These are phyloP conservation scores for Alligator mississippiensis DNA, from an alignment of 2,113 vertebrate species.

Conservation along the genomic window DNA sequence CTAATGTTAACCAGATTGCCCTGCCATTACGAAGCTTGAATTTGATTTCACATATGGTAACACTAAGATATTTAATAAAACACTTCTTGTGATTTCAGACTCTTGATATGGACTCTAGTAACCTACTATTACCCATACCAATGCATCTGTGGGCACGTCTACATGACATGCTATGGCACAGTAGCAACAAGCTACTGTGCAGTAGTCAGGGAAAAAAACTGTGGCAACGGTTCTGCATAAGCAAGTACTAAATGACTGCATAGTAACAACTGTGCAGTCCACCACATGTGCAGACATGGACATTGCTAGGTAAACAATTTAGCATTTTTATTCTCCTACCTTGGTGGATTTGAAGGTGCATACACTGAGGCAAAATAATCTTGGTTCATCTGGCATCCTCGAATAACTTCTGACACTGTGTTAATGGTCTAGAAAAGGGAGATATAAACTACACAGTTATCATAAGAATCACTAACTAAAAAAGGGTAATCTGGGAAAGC, in stretches of 20 bases:
- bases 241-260: too few species aligned
- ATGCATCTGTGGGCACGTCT: not conserved
- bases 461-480: not conserved
- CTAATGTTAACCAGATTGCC: not conserved
- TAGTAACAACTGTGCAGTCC: too few species aligned
- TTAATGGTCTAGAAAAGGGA: constrained; percentile 90
- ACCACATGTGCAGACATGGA: not conserved
- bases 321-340: constrained; percentile 77
- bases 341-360: constrained; percentile 95
- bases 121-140: not conserved
- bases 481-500: not conserved
- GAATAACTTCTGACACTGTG: constrained; percentile 97
- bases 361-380: constrained; percentile 99
- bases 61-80: not conserved
- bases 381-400: constrained; percentile 95
- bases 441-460: not conserved
- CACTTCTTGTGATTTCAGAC: not conserved
- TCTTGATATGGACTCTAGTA: not conserved
- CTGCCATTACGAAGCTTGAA: fast-evolving
- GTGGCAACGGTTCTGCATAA: not conserved
- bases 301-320: not conserved
- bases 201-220: not conserved
- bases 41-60: fast-evolving
- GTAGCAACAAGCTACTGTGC: too few species aligned
- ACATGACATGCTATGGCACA: not conserved